phyloP scores from a whole-genome alignment of 2,888 invertebrate genomes.

The Tuberolachnus salignus region DNA sequence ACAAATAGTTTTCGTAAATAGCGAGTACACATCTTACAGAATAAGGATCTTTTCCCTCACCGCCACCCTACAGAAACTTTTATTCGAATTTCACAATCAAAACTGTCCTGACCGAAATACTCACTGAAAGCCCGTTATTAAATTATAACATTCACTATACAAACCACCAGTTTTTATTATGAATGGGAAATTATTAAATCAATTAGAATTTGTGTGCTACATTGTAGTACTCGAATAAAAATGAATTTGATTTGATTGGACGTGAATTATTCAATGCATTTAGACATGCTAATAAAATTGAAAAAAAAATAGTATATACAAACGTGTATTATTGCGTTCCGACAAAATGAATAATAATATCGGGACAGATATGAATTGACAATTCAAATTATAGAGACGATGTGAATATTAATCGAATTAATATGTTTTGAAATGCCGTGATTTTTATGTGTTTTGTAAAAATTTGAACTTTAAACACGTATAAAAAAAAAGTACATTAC shows the following conservation, averaged over 20 bases:
- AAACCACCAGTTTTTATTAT: no score
- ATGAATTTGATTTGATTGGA: not conserved
- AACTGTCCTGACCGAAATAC: not conserved
- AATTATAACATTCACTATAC: no score
- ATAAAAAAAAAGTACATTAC: no score
- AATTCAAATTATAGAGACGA: no score
- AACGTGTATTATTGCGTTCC: not conserved
- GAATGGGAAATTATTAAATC: not conserved
- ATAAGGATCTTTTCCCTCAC: no score
- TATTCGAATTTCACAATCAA: not conserved
- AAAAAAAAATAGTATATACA: conserved; percentile 2
- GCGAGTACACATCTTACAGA: no score
- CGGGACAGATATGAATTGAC: not conserved
- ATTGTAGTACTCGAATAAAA: not conserved
- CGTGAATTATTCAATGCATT: not conserved
- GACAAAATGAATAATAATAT: not conserved
- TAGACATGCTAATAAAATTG: not conserved
- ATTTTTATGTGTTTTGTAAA: no score
- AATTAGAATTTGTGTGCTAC: not conserved
- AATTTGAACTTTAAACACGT: no score
- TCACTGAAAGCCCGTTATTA: not conserved
- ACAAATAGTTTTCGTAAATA: no score
- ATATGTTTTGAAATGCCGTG: no score
- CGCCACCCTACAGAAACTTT: not conserved
- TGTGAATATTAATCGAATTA: no score